Base-by-base conservation (phyloP, 2,888 invertebrate species). In the Villa cingulata region DNA sequence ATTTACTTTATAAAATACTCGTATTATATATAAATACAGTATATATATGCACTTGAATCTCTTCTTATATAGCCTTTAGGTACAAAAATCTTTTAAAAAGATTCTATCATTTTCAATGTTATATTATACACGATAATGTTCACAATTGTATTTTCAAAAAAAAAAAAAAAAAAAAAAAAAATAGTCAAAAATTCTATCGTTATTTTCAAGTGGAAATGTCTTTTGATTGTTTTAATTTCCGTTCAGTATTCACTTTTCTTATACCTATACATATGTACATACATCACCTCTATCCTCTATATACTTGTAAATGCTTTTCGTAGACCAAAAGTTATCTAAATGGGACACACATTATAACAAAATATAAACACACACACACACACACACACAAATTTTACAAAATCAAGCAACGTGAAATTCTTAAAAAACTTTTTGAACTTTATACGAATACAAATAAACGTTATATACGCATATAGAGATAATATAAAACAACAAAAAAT, bases 181-280 rank as follows among this genome's bases (percentile, higher is more conserved):
- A n/a, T n/a, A 37, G 17, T 37, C 37, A 37, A 37, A 12, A 17
- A 37, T 29, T 23, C 37, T 37, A 46, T 19, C 40, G 46, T 46
- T 46, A 46, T 41, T 46, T 46, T 46, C 46, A 46, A 41, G 37
- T 27, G 29, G 46, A 37, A 41, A 46, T 37, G 18, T 42, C 41
- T 41, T 27, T 23, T 46, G 46, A 46, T 46, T 46, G 41, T 46
- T 46, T 46, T 46, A 46, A 46, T 46, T 46, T 46, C 46, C 46
- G 46, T 41, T 37, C n/a, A n/a, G n/a, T n/a, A n/a, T n/a, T n/a
- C n/a, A n/a, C n/a, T n/a, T n/a, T n/a, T n/a, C n/a, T n/a, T n/a
- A n/a, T n/a, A n/a, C n/a, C n/a, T n/a, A n/a, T n/a, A n/a, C n/a
- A n/a, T 23, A 7, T 23, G 23, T 23, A 23, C 23, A 23, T 23